Percentiles rank a stretch among this genome's conserved stretches.
Evolutionary conservation across 2,113 vertebrate species (phyloP).

Genomic region (Pyxicephalus adspersus): DNA sequence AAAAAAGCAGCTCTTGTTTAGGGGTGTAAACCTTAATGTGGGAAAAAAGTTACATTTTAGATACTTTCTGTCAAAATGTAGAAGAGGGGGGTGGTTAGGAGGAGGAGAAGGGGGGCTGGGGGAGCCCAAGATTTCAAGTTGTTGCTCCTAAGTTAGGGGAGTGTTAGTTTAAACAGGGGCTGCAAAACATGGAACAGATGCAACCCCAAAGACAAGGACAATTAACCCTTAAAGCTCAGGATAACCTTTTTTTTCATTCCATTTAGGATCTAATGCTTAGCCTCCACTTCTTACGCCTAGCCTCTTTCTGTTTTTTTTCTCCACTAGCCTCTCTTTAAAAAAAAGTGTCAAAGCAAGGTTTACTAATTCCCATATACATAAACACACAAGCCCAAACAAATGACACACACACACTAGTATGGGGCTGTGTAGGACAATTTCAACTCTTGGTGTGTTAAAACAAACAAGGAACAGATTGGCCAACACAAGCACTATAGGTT

Average conservation of each 20-base stretch:
- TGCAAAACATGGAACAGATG: constrained; percentile 87
- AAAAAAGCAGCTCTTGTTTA: constrained; percentile 34
- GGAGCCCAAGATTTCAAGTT: constrained; percentile 62
- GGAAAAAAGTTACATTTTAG: constrained; percentile 64
- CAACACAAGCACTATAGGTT: too few species aligned
- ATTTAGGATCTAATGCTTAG: not conserved
- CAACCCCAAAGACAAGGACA: constrained; percentile 82
- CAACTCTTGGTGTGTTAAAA: not conserved
- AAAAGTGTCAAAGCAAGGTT: constrained; percentile 42
- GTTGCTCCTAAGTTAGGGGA: constrained; percentile 42
- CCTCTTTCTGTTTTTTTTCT: not conserved
- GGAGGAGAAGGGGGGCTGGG: constrained; percentile 65
- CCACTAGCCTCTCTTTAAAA: not conserved
- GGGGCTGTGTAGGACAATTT: not conserved
- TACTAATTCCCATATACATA: constrained; percentile 31
- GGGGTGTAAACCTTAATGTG: constrained; percentile 72
- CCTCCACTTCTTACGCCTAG: constrained; percentile 17
- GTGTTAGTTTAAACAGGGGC: constrained; percentile 80
- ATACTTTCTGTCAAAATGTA: constrained; percentile 75
- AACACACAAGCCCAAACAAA: constrained; percentile 29
- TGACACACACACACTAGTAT: constrained; percentile 29
- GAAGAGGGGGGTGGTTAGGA: constrained; percentile 61
- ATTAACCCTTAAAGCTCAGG: constrained; percentile 78
- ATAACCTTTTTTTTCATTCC: not conserved
- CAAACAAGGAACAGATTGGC: constrained; percentile 59